Base-by-base conservation (phyloP, 2,113 vertebrate species). In the Tonatia bakeri region DNA sequence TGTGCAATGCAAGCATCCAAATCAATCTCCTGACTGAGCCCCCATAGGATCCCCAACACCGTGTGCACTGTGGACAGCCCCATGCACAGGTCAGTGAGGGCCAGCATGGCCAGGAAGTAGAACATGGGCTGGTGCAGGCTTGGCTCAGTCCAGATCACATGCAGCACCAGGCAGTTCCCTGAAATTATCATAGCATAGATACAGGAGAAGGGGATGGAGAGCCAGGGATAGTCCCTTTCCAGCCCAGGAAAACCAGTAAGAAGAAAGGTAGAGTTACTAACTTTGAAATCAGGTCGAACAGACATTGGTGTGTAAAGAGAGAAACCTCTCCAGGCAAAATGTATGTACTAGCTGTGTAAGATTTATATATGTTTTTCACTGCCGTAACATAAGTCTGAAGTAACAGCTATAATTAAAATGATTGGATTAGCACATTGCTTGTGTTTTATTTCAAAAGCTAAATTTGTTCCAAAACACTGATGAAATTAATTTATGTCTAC, bases 131-230 rank as follows among this genome's bases (percentile, higher is more conserved):
- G 56, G 56, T 59, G 56, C 24, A 59, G 61, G 50, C 50, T 96
- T 0, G 13, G 59, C 26, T 97, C 96, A 3, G 26, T 47, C 12
- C 4, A 0, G 40, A 90, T 87, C 11, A 91, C 75, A 28, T 81
- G 59, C 2, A 95, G 38, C 12, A 93, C 81, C 24, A 82, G 26
- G 38, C 45, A 81, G n/a, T 97, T 96, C 9, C 92, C 95, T 15
- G 59, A 26, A 1, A 97, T 26, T 2, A 84, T 70, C 16, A 91
- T n/a, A 10, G 52, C 10, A 40, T 88, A 93, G 38, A 73, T 84
- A 20, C 45, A 94, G 36, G 43, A 97, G 77, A 97, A 94, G 10
- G 91, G 94, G 40, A 95, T 1, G 0, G 89, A 86, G 43, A 96
- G 7, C 82, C 93, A 95, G 17, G 82, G 56, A 59, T 95, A 90